These are phyloP conservation scores for Etheostoma cragini DNA, from an alignment of 2,113 vertebrate species.

Conservation along the genomic window DNA sequence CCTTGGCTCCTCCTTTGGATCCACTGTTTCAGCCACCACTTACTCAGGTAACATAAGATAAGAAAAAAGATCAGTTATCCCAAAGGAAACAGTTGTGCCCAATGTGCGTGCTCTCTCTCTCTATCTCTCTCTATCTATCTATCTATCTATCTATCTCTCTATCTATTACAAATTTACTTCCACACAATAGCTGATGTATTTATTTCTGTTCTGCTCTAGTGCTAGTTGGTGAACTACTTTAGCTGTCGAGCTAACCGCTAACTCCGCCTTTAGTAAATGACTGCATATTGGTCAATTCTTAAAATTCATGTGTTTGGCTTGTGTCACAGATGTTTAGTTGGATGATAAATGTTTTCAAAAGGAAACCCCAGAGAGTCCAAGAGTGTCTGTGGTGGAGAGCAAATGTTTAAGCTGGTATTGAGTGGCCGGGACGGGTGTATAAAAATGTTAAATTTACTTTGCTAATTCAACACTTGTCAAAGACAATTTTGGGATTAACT, in stretches of 20 bases:
- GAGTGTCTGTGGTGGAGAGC: not conserved
- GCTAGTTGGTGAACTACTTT: not conserved
- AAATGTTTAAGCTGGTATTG: not conserved
- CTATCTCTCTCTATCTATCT: too few species aligned
- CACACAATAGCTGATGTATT: too few species aligned
- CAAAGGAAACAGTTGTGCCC: not conserved
- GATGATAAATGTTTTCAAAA: not conserved
- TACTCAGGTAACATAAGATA: slow-evolving; percentile 77
- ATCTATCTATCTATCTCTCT: too few species aligned
- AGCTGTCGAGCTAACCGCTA: not conserved
- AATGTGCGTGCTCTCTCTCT: too few species aligned
- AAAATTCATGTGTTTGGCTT: not conserved
- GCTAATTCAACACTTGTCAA: not conserved
- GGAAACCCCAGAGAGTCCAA: not conserved
- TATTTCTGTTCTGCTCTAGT: not conserved
- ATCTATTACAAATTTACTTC: too few species aligned
- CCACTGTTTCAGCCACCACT: slow-evolving; percentile 71
- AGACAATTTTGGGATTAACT: not conserved
- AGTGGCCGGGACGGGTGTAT: not conserved
- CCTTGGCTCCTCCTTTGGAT: slow-evolving; percentile 78
- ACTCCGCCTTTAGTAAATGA: not conserved
- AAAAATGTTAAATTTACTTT: not conserved
- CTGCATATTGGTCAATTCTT: not conserved
- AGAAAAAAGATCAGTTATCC: not conserved
- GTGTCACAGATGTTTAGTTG: not conserved